Conservation (phyloP, 2,797 vertebrate species). For the Labeo calbasu region DNA sequence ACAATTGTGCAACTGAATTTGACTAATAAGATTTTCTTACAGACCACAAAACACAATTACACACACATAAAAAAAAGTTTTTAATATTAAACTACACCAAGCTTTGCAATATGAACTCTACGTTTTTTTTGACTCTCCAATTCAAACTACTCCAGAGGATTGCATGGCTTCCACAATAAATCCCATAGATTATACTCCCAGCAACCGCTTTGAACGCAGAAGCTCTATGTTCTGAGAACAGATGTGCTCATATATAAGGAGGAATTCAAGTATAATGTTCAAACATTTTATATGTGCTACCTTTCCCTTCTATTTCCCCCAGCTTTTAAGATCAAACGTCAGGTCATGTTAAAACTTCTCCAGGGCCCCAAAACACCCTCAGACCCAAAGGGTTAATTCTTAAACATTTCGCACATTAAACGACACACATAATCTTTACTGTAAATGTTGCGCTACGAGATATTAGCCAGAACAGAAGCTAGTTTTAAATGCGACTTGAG, state of each 20-base stretch:
- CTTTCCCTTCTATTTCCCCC: neutral
- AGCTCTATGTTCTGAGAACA: constrained; percentile 48
- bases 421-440: neutral
- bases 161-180: constrained; percentile 51
- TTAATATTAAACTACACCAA: neutral
- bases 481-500: neutral
- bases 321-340: too few species aligned
- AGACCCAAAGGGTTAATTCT: too few species aligned
- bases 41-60: neutral
- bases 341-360: too few species aligned
- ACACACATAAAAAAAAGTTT: neutral
- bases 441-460: neutral
- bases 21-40: neutral
- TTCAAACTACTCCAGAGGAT: constrained; percentile 35
- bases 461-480: neutral
- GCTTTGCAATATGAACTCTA: neutral
- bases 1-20: neutral
- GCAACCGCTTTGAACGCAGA: constrained; percentile 56
- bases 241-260: constrained; percentile 52
- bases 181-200: constrained; percentile 52
- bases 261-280: constrained; percentile 50
- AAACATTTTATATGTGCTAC: constrained; percentile 17
- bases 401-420: neutral
- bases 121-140: neutral
- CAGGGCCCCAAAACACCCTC: too few species aligned